Base-by-base conservation (phyloP, 2,113 vertebrate genomes). In the Pangasianodon hypophthalmus region DNA sequence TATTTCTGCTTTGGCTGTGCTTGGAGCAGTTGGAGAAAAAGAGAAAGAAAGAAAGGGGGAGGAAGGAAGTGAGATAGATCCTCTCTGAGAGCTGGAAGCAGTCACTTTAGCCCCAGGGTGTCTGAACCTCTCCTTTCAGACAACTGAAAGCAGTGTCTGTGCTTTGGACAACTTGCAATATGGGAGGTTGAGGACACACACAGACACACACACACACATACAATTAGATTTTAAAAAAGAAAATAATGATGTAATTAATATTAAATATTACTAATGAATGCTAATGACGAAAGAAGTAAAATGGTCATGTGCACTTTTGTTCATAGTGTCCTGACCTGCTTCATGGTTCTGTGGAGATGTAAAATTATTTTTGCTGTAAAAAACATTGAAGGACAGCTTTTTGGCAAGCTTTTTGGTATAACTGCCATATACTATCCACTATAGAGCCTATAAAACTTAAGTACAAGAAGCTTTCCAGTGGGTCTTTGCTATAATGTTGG, bases 21-120 rank as follows among this genome's bases (percentile, higher is more conserved):
- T 48, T 86, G 67, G 85, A 88, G 67, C 77, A 48, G n/a, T 71
- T 26, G 46, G 6, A 79, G 46, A 58, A 75, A 82, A 46, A 81
- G 48, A 32, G 52, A 88, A 41, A 79, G 16, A 50, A 29, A 62
- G 75, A 86, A 24, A 77, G 89, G 89, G 84, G 87, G 88, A 84
- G 85, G 79, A 82, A 48, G 84, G 62, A 81, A 84, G 84, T 50
- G 81, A 52, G 84, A 37, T 85, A 58, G 83, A 37, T 87, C 60
- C 37, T 88, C 86, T 85, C 77, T 77, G 84, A 87, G 56, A 64
- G 88, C 41, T 90, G 90, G 89, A 92, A 88, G 91, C 91, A 92
- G 90, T 81, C 69, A 89, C 81, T 92, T 86, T 86, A 91, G 77
- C 87, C 88, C 85, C 6, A 4, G 90, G 88, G 87, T 90, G 87